Evolutionary conservation across 1,140 invertebrate genomes (phyloP), one percentile per base, ranked within the genome.

Genomic region (Meloidogyne chitwoodi): DNA sequence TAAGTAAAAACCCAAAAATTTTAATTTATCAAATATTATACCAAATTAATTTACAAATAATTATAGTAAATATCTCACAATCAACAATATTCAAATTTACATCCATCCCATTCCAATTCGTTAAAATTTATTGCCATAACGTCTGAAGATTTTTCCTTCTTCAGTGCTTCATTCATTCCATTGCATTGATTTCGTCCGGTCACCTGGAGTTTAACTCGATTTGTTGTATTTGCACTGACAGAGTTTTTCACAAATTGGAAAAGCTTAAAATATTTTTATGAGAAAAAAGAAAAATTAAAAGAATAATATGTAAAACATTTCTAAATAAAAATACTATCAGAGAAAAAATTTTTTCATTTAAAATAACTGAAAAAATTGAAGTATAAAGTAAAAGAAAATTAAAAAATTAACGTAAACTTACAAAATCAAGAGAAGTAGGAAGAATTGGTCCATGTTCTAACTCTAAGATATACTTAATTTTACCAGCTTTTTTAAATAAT

Each of bases 381-480:
- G n/a, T n/a, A n/a, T n/a, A n/a, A n/a, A n/a, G n/a, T n/a, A n/a
- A n/a, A n/a, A n/a, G n/a, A n/a, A n/a, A n/a, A n/a, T n/a, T n/a
- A n/a, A n/a, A n/a, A n/a, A n/a, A n/a, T n/a, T n/a, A n/a, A n/a
- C n/a, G n/a, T n/a, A 12, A 62, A 48, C 44, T 73, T 73, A 76
- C 75, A 61, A 34, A 2, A 5, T 74, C 67, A 26, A 56, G n/a
- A 0, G 56, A 16, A 16, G 34, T 56, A 31, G 76, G 75, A n/a
- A 77, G 38, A 56, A 77, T 67, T 5, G 76, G 76, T 19, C 76
- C 76, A 24, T 77, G 4, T 56, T 76, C 66, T 29, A 77, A 26
- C 27, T 77, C 76, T 29, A 77, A 22, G 16, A 67, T 68, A 41
- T 77, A 77, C 29, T 77, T 77, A 24, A 77, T 16, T 31, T 77